Percentiles rank a stretch among this genome's conserved stretches.
Evolutionary conservation across 2,888 invertebrate genomes (phyloP).

Genomic region (Vannuccia rotundouncinata): DNA sequence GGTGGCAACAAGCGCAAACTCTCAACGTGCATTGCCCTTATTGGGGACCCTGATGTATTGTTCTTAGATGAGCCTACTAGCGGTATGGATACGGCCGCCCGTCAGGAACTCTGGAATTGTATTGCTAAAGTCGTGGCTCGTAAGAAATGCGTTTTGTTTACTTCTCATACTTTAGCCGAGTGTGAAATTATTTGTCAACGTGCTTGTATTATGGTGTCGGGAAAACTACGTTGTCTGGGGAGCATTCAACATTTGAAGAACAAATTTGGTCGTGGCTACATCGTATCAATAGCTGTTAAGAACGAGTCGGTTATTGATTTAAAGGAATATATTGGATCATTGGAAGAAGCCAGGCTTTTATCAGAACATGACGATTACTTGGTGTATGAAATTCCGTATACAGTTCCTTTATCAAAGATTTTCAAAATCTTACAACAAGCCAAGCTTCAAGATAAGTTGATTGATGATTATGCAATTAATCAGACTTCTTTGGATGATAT

Average conservation of each 20-base stretch:
- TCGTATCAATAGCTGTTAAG: constrained; percentile 47
- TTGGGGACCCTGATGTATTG: constrained; percentile 49
- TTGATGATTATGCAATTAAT: constrained; percentile 60
- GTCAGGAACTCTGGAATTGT: constrained; percentile 69
- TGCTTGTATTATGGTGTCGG: constrained; percentile 56
- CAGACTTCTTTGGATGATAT: constrained; percentile 61
- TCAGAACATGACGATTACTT: background rate
- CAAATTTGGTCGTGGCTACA: constrained; percentile 57
- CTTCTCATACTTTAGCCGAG: constrained; percentile 62
- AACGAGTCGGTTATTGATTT: background rate
- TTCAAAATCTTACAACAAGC: background rate
- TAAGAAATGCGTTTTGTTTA: constrained; percentile 71
- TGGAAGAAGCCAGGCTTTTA: background rate
- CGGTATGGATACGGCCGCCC: constrained; percentile 74
- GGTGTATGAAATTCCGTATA: background rate
- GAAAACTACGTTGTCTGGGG: constrained; percentile 56
- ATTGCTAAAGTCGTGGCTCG: constrained; percentile 45
- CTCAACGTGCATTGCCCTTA: constrained; percentile 50
- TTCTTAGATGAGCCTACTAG: constrained; percentile 55
- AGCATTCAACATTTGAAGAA: constrained; percentile 59
- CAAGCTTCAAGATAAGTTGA: constrained; percentile 53
- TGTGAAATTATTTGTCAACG: constrained; percentile 58
- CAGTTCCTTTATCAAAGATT: background rate
- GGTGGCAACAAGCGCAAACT: constrained; percentile 53
- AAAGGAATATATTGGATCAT: background rate